Evolutionary conservation across 2,113 vertebrate genomes (phyloP).

Genomic region (Bubo bubo): DNA sequence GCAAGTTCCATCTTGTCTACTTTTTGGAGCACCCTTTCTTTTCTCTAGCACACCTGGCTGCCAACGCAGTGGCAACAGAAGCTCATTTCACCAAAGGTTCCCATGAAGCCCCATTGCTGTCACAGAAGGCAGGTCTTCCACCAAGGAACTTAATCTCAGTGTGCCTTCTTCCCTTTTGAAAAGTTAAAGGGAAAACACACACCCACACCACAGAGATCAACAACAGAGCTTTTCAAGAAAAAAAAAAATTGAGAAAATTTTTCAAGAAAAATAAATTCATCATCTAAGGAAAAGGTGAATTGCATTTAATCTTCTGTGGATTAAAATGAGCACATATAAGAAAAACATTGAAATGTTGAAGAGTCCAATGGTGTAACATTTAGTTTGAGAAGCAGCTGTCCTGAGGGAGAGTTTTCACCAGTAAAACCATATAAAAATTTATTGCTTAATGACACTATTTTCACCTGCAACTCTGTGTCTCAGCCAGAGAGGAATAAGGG

Average conservation of each 20-base stretch:
- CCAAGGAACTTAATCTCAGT: neutral
- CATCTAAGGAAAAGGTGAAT: neutral
- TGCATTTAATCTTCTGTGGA: neutral
- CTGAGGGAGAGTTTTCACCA: neutral
- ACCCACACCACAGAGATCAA: neutral
- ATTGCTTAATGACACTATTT: neutral
- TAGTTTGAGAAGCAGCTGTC: neutral
- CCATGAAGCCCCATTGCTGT: neutral
- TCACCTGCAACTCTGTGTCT: neutral
- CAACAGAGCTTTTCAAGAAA: neutral
- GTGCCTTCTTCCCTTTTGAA: neutral
- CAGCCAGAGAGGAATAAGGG: neutral
- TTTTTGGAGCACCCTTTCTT: neutral
- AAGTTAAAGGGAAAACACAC: neutral
- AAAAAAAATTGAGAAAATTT: too few relatives aligned
- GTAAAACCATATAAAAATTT: neutral
- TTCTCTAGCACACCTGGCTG: neutral
- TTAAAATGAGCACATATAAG: neutral
- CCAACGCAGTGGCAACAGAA: accelerated
- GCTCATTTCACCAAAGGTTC: neutral
- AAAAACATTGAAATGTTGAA: neutral
- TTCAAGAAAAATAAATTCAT: neutral
- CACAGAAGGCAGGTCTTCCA: neutral
- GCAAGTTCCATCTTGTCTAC: neutral
- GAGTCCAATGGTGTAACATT: neutral